These are phyloP conservation scores for Cephus pygmeus DNA, from an alignment of 2,888 invertebrate genomes.

Conservation along the genomic window DNA sequence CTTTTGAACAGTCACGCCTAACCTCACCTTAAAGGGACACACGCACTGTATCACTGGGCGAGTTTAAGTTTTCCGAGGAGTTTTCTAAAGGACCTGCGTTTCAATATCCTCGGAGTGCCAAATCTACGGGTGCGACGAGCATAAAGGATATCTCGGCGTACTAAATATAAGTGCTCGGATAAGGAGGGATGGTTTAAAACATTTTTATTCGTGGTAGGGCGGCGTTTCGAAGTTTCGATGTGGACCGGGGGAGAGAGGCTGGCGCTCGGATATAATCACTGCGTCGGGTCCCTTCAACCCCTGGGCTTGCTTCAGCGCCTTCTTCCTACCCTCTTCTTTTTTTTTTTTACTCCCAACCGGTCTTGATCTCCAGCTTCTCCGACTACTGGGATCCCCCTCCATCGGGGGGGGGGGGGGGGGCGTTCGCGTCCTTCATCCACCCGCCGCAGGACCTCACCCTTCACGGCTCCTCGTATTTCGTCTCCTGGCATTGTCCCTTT, in stretches of 20 bases:
- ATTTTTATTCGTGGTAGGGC: constrained; percentile 50
- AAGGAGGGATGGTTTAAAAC: constrained; percentile 46
- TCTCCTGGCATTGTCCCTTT: constrained; percentile 60
- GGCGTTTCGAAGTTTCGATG: constrained; percentile 45
- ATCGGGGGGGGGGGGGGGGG: not conserved
- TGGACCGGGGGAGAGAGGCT: constrained; percentile 33
- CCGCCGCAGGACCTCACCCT: constrained; percentile 22
- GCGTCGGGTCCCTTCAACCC: constrained; percentile 37
- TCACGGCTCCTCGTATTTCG: constrained; percentile 44
- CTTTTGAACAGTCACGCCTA: too few species aligned
- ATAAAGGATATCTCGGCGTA: constrained; percentile 52
- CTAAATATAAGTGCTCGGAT: constrained; percentile 58
- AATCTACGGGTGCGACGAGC: constrained; percentile 25
- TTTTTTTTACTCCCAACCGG: constrained; percentile 13
- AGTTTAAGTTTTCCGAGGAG: not conserved
- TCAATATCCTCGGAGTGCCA: constrained; percentile 43
- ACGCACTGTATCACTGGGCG: not conserved
- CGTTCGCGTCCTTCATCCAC: constrained; percentile 28
- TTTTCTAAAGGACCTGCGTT: constrained; percentile 22
- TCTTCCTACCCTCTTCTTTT: constrained; percentile 24
- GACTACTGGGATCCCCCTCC: not conserved
- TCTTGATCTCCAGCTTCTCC: constrained; percentile 7
- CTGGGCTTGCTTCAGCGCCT: constrained; percentile 19
- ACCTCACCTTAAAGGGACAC: too few species aligned
- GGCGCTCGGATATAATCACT: constrained; percentile 61